phyloP scores from a whole-genome alignment of 2,113 vertebrate genomes.

The Donacobius atricapilla region DNA sequence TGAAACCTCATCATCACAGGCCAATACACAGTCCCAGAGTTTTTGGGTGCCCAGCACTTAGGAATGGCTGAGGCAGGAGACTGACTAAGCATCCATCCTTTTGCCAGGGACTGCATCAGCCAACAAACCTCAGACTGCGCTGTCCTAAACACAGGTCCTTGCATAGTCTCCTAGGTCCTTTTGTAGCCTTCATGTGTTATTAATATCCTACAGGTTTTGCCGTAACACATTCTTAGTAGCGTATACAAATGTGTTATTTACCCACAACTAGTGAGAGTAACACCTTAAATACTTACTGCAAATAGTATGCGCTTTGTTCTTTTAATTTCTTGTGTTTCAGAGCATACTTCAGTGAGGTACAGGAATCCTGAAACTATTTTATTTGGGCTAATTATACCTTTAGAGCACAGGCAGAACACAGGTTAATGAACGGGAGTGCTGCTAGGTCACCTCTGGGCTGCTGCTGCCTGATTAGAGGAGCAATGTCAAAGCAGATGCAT shows the following conservation, averaged over 20 bases:
- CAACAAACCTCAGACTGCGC: not conserved
- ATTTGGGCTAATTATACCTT: not conserved
- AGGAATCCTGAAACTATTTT: not conserved
- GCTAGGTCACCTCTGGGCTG: not conserved
- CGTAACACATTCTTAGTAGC: accelerated
- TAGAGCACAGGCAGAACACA: not conserved
- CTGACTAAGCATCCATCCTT: not conserved
- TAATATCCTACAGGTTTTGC: not conserved
- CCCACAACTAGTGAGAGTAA: not conserved
- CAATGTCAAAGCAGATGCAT: not conserved
- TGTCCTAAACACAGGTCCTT: not conserved
- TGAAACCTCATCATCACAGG: not conserved
- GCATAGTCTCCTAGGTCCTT: not conserved
- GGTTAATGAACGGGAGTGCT: not conserved
- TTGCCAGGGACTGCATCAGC: not conserved
- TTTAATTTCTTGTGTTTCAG: not conserved
- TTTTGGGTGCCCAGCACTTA: not conserved
- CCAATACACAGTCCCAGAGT: not conserved
- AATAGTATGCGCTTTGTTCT: not conserved
- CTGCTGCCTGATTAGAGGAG: not conserved
- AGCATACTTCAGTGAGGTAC: not conserved
- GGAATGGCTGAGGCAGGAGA: not conserved
- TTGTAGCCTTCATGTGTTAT: not conserved
- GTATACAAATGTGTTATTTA: not conserved
- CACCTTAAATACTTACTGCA: not conserved